phyloP scores from a whole-genome alignment of 2,797 vertebrate species.

The Tokudaia tokunoshimensis region DNA sequence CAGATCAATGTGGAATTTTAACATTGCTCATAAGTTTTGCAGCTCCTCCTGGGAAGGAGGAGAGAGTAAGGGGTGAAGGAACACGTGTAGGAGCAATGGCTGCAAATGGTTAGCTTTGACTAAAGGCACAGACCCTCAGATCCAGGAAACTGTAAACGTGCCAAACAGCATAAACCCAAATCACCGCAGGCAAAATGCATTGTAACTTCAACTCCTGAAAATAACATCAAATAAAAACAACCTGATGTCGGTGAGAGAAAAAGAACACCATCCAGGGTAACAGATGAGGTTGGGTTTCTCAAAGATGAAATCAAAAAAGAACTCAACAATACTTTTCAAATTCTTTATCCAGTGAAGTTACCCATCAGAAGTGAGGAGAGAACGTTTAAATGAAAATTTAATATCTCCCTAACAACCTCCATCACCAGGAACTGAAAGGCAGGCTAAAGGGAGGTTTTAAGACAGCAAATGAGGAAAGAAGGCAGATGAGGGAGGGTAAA shows the following conservation, averaged over 20 bases:
- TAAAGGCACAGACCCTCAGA: background rate
- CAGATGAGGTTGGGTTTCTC: background rate
- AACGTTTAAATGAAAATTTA: background rate
- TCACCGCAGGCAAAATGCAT: background rate
- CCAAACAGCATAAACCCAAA: background rate
- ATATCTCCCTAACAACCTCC: background rate
- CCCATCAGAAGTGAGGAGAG: background rate
- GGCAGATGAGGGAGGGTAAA: background rate
- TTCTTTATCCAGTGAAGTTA: background rate
- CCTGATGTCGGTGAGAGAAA: background rate
- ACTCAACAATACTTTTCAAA: background rate
- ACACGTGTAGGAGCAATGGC: background rate
- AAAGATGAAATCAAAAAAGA: background rate
- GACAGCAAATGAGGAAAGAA: background rate
- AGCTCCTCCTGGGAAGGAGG: background rate
- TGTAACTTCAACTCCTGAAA: background rate
- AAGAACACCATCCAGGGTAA: background rate
- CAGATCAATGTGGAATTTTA: background rate
- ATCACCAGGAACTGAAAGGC: background rate
- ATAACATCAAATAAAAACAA: conserved; percentile 9
- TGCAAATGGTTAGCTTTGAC: background rate
- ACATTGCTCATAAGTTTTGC: background rate
- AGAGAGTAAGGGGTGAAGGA: background rate
- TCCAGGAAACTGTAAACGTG: background rate
- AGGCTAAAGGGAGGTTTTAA: background rate